Evolutionary conservation across 2,113 vertebrate species (phyloP), one percentile per base, ranked within the genome.

Genomic region (Apodemus speciosus): DNA sequence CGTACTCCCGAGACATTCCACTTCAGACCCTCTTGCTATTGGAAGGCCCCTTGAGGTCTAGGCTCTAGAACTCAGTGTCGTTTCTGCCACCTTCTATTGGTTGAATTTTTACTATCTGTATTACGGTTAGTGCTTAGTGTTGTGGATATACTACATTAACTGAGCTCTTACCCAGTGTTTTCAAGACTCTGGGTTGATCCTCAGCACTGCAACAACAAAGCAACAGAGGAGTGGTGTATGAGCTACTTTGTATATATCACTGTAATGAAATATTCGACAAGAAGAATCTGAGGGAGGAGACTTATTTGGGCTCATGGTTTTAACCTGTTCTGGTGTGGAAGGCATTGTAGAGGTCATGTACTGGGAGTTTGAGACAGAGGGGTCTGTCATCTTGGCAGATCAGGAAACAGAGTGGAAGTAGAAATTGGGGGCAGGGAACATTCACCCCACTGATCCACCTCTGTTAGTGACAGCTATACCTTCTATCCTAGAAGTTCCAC

Each of bases 1-100:
- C 98, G 58, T 98, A 98, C 81, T 98, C 97, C 80, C 98, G 96
- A 98, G n/a, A 35, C 86, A 79, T 86, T 71, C 38, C 40, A 56
- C 62, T 73, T 73, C 84, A 51, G 96, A 98, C 91, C 89, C 68
- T 94, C 38, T 66, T 72, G 53, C 79, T 90, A 49, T 87, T 64
- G 15, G 64, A 85, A 85, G 64, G 9, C 6, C 4, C 35, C 30
- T 89, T 93, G 71, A 86, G 8, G n/a, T 93, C n/a, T 83, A 89
- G 89, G 53, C 38, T 81, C 66, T 89, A 60, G 30, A 85, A 62
- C 51, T 75, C 15, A 88, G 6, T 89, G 53, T 49, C 66, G 58
- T 38, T 80, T 88, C 32, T 56, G 21, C 58, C 58, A 88, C 25
- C 69, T 85, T 62, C 23, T 60, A 76, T 43, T 88, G 51, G 43